These are phyloP conservation scores for Sebastes nivosus DNA, from an alignment of 2,797 vertebrate species.

Conservation along the genomic window DNA sequence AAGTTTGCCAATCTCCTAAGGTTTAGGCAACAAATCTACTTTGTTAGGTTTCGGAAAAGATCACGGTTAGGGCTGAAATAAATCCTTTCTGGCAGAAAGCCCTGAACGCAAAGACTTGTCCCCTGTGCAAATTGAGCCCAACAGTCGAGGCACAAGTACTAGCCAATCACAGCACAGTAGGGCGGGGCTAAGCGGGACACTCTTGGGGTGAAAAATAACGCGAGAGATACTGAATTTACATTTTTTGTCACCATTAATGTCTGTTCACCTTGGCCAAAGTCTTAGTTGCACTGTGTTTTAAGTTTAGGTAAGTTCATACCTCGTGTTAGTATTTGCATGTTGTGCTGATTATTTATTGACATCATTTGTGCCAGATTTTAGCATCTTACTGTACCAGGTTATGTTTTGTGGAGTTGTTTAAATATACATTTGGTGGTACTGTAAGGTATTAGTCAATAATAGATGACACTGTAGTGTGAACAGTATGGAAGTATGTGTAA, in stretches of 20 bases:
- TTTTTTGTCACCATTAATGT: constrained; percentile 29
- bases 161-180: no score
- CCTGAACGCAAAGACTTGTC: no score
- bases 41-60: no score
- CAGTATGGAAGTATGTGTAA: background rate
- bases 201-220: no score
- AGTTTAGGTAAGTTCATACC: constrained; percentile 12
- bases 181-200: no score
- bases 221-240: background rate
- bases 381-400: constrained; percentile 8
- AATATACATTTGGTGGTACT: background rate
- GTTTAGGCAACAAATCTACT: no score
- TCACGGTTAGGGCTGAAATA: no score
- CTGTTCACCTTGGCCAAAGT: background rate
- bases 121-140: no score
- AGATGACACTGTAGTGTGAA: background rate
- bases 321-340: constrained; percentile 43
- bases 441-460: background rate
- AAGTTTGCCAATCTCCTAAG: no score
- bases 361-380: constrained; percentile 45
- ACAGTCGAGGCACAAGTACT: no score
- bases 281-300: constrained; percentile 20
- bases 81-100: no score
- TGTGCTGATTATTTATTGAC: constrained; percentile 58
- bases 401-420: constrained; percentile 25